Evolutionary conservation across 2,113 vertebrate genomes (phyloP), one percentile per base, ranked within the genome.

Genomic region (Xyrauchen texanus): DNA sequence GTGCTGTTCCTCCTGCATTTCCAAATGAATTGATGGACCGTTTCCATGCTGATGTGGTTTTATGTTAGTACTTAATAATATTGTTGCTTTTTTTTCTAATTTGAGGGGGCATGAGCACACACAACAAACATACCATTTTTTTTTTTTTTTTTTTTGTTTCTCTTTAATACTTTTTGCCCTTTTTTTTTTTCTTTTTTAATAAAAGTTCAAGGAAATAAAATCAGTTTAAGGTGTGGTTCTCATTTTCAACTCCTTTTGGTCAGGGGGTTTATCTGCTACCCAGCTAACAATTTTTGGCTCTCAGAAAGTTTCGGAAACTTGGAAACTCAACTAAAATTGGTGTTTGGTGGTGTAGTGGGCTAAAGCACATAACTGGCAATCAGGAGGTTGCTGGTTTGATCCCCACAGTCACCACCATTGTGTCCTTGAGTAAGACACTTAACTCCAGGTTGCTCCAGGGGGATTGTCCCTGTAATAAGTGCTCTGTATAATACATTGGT

Each of bases 51-150:
- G 12, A n/a, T 57, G 55, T 15, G 80, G 46, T 21, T 44, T 83
- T 83, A 87, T 55, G 82, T 62, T 57, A 51, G 66, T 78, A 63
- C 71, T 68, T 77, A 62, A 45, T 72, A 78, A 77, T 77, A 73
- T 34, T 68, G 49, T 65, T 34, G 21, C 21, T 3, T 7, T 63
- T 45, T 34, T 74, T 68, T 62, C 51, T 61, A 15, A 13, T 34
- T 3, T 8, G 58, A 21, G 15, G 21, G 21, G 21, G 21, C 21
- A 78, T 3, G 52, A 73, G 61, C 58, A 68, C 57, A 70, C 6
- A 42, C 75, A 13, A 7, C 45, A 68, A 76, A 80, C 72, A 72
- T 62, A 68, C 44, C 16, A 49, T 78, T 45, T 57, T 21, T 76
- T 81, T 77, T 44, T 42, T 68, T 77, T 57, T 69, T 64, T 46